Percentiles rank a stretch among this genome's conserved stretches.
phyloP scores from a whole-genome alignment of 1,140 invertebrate species.

The Pectinophora gossypiella region DNA sequence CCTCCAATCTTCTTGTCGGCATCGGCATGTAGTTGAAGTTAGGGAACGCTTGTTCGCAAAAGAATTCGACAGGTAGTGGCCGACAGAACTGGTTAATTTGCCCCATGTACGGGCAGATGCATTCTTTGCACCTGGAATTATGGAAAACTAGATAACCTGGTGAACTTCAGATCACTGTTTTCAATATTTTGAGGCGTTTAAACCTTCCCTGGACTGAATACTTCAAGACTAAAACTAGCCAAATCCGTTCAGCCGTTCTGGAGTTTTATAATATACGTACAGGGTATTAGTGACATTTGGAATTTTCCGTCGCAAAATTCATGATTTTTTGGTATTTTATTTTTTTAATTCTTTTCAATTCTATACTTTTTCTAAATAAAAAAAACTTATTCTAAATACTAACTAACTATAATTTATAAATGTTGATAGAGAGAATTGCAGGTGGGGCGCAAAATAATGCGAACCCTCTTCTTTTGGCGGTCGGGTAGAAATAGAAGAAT shows the following conservation, averaged over 20 bases:
- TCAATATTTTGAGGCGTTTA: neutral
- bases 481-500: too few species aligned
- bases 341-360: too few species aligned
- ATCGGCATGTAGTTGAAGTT: constrained; percentile 39
- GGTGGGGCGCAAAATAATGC: too few species aligned
- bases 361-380: too few species aligned
- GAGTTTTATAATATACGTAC: neutral
- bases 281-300: neutral
- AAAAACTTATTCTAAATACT: too few species aligned
- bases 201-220: too few species aligned
- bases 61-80: constrained; percentile 27
- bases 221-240: neutral
- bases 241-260: neutral
- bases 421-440: too few species aligned
- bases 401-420: too few species aligned
- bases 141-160: neutral
- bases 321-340: too few species aligned
- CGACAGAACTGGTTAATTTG: constrained; percentile 46
- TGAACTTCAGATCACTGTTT: neutral
- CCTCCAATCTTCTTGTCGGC: constrained; percentile 23
- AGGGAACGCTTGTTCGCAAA: constrained; percentile 47
- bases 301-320: too few species aligned
- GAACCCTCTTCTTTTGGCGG: too few species aligned
- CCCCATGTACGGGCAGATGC: constrained; percentile 49
- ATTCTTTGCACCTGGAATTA: constrained; percentile 39